Evolutionary conservation across 1,140 invertebrate species (phyloP), one percentile per base, ranked within the genome.

Genomic region (Drosophila bipectinata): DNA sequence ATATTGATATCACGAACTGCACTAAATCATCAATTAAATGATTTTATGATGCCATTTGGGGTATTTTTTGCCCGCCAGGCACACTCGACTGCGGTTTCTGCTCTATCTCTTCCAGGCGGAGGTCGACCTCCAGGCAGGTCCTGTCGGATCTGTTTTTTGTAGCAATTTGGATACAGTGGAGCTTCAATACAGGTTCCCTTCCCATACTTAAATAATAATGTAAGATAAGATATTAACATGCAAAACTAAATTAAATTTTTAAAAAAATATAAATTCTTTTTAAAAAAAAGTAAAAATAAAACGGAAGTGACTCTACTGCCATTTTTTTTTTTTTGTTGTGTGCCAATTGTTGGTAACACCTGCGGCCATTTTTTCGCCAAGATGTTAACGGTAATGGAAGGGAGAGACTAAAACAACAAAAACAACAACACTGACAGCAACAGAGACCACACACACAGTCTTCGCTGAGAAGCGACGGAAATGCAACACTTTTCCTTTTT

Each of bases 401-500:
- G 52, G 18, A 32, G 18, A 37, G 18, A 30, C 49, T 21, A 21
- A 51, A 60, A 48, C 26, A 52, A 26, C 48, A 24, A 58, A 30
- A 58, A 58, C 3, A 41, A 18, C 39, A 41, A 41, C 39, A 14
- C 12, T 14, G 14, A 41, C 39, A 14, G 39, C 39, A 41, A 14
- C 39, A 41, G 39, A 4, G 39, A 41, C 39, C 39, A 41, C 26
- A 28, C 26, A 26, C 39, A 41, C 12, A 14, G 39, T 14, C 39
- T 14, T 41, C 12, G 39, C 34, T 12, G 12, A 52, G 52, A 34
- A 39, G 49, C 57, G 37, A 72, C 68, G 83, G 82, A 87, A 82
- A 72, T 87, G 83, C 82, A 87, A 87, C 82, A 87, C 82, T 87
- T 82, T 87, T 80, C 83, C 62, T 61, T 72, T 72, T 44, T 88